phyloP scores from a whole-genome alignment of 2,797 vertebrate species.

The Oreochromis mossambicus region DNA sequence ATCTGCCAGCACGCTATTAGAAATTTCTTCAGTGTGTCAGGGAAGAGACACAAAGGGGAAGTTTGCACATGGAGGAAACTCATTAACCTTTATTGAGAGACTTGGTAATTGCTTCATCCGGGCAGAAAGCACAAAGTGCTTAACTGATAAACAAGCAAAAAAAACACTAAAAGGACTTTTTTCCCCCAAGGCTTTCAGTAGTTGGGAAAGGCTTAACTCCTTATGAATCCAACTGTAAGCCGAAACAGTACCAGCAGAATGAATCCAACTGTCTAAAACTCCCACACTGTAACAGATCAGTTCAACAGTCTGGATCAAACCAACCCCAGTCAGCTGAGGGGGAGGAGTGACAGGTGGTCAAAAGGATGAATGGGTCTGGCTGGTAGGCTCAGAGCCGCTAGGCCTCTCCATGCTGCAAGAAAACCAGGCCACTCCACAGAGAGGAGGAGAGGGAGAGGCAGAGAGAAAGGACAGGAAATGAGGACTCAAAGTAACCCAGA shows the following conservation, averaged over 20 bases:
- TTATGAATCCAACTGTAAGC: not conserved
- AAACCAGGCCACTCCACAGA: conserved; percentile 45
- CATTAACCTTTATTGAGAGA: conserved; percentile 37
- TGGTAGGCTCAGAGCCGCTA: conserved; percentile 18
- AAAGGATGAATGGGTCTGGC: conserved; percentile 50
- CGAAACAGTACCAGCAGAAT: not conserved
- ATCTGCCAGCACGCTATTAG: conserved; percentile 35
- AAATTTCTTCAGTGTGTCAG: conserved; percentile 27
- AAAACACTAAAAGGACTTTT: not conserved
- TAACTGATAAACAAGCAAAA: not conserved
- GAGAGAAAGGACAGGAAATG: conserved; percentile 22
- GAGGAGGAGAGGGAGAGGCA: not conserved
- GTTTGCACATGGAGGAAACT: conserved; percentile 17
- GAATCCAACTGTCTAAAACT: not conserved
- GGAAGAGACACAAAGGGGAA: conserved; percentile 20
- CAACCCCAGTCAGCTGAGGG: not conserved
- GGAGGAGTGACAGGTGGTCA: conserved; percentile 51
- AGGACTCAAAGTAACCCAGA: conserved; percentile 21
- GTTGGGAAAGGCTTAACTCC: not conserved
- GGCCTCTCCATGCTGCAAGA: conserved; percentile 25
- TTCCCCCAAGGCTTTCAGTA: not conserved
- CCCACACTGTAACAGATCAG: conserved; percentile 3
- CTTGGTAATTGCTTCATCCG: conserved; percentile 8
- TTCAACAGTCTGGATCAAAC: conserved; percentile 15
- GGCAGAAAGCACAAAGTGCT: not conserved